Conservation (phyloP, 2,888 invertebrate genomes). For the Morpho achilles region DNA sequence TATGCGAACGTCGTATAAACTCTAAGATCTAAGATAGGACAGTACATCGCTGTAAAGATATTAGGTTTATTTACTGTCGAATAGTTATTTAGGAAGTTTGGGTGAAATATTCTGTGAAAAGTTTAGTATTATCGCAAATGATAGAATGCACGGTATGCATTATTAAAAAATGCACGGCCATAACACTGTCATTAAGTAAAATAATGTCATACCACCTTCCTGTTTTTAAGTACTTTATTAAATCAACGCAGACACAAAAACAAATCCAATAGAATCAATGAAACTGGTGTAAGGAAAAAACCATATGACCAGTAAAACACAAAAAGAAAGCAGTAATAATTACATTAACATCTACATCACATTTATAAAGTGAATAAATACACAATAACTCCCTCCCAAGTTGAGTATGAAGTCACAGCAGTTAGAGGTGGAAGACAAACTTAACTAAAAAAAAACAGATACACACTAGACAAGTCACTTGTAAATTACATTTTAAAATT, state of each 20-base stretch:
- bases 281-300: slow-evolving; percentile 31
- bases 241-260: slow-evolving; percentile 38
- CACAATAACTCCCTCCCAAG: slow-evolving; percentile 1
- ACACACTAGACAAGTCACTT: background rate
- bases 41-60: too few relatives aligned
- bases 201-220: slow-evolving; percentile 20
- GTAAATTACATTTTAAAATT: too few relatives aligned
- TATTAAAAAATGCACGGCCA: too few relatives aligned
- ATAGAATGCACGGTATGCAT: too few relatives aligned
- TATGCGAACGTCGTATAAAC: too few relatives aligned
- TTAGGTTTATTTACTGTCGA: too few relatives aligned
- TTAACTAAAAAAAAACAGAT: slow-evolving; percentile 16
- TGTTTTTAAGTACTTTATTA: slow-evolving; percentile 37
- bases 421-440: slow-evolving; percentile 21
- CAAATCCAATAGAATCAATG: slow-evolving; percentile 36
- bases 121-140: too few relatives aligned
- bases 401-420: slow-evolving; percentile 8
- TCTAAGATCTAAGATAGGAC: too few relatives aligned
- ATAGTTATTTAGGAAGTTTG: too few relatives aligned
- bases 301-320: slow-evolving; percentile 23
- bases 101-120: too few relatives aligned
- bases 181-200: slow-evolving; percentile 8
- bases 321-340: slow-evolving; percentile 19
- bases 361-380: slow-evolving; percentile 15
- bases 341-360: slow-evolving; percentile 18